Evolutionary conservation across 30 jellyfish, hydroid and myxozoan genomes (phyloP).

Genomic region (Aurelia coerulea): DNA sequence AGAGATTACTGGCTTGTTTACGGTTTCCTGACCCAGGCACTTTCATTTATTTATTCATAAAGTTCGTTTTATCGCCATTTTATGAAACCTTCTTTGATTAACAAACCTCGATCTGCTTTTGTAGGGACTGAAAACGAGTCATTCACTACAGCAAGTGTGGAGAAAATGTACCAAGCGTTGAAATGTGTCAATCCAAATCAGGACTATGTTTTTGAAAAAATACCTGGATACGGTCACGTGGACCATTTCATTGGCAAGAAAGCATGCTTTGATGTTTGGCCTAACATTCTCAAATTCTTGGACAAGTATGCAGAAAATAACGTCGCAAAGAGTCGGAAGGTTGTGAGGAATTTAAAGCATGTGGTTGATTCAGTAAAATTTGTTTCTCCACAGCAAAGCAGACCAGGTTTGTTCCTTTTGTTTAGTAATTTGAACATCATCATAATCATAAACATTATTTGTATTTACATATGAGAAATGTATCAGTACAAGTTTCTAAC

Average conservation of each 20-base stretch:
- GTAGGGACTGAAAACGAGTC: constrained; percentile 64
- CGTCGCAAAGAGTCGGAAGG: constrained; percentile 3
- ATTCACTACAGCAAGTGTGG: constrained; percentile 30
- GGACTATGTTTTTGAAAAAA: constrained; percentile 28
- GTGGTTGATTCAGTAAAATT: constrained; percentile 5
- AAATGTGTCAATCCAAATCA: constrained; percentile 55
- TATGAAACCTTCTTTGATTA: no score
- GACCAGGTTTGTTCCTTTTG: constrained; percentile 20
- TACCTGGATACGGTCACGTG: constrained; percentile 86
- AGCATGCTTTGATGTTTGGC: constrained; percentile 78
- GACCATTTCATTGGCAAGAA: constrained; percentile 81
- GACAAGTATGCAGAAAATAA: constrained; percentile 73
- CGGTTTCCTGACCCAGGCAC: no score
- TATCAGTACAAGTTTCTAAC: no score
- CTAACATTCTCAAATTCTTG: constrained; percentile 41
- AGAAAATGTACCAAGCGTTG: constrained; percentile 31
- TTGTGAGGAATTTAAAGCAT: constrained; percentile 30
- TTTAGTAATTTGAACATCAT: not conserved
- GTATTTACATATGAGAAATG: no score
- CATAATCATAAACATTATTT: no score
- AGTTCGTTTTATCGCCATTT: no score
- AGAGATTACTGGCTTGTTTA: no score
- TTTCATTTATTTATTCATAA: no score
- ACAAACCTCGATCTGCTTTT: not conserved
- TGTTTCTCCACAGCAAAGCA: not conserved